Conservation (phyloP, 2,888 invertebrate species). For the Tinea trinotella region DNA sequence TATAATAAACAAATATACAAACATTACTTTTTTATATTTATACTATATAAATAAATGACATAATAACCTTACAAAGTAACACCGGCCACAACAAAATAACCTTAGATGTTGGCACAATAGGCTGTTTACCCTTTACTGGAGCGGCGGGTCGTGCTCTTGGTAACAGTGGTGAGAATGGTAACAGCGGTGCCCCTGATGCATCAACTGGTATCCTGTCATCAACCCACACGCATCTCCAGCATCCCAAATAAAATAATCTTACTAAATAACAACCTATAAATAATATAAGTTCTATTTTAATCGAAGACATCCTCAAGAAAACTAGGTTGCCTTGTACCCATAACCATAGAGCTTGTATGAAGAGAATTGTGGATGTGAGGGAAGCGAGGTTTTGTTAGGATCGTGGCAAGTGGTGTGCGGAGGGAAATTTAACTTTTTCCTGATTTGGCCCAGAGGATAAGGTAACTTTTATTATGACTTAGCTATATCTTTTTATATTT, state of each 20-base stretch:
- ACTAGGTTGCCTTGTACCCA: too few relatives aligned
- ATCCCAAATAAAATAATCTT: slow-evolving; percentile 51
- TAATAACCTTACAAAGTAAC: slow-evolving; percentile 46
- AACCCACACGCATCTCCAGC: slow-evolving; percentile 63
- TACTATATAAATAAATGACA: not conserved
- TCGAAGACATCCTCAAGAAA: too few relatives aligned
- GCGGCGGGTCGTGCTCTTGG: not conserved
- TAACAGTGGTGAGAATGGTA: slow-evolving; percentile 46
- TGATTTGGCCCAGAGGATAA: too few relatives aligned
- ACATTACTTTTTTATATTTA: too few relatives aligned
- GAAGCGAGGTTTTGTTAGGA: too few relatives aligned
- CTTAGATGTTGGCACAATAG: slow-evolving; percentile 25
- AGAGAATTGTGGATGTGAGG: too few relatives aligned
- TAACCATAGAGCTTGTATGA: too few relatives aligned
- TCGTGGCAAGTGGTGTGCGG: too few relatives aligned
- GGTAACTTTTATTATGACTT: too few relatives aligned
- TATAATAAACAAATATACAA: too few relatives aligned
- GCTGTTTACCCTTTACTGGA: slow-evolving; percentile 19
- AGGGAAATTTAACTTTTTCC: too few relatives aligned
- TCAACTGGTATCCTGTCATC: slow-evolving; percentile 58
- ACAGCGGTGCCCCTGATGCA: slow-evolving; percentile 44
- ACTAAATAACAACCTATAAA: slow-evolving; percentile 55
- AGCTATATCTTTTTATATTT: too few relatives aligned
- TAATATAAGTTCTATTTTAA: not conserved
- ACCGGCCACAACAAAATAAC: slow-evolving; percentile 54